Percentiles rank a stretch among this genome's conserved stretches.
Evolutionary conservation across 2,797 vertebrate genomes (phyloP).

Genomic region (Sternotherus odoratus): DNA sequence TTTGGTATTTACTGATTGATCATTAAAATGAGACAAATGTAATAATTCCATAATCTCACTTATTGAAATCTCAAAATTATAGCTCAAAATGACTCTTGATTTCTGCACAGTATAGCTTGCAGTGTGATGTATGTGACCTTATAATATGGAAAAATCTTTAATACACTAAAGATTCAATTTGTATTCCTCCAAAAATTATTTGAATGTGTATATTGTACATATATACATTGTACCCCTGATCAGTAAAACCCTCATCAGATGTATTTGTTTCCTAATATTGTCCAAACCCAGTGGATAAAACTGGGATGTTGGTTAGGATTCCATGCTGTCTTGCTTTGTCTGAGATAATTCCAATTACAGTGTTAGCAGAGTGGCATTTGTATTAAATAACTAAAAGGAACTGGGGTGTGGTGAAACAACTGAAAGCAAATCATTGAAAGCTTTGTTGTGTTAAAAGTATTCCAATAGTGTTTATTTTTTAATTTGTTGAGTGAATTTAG

Average conservation of each 20-base stretch:
- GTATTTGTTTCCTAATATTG: background rate
- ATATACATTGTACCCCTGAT: background rate
- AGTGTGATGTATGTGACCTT: background rate
- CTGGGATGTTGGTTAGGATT: background rate
- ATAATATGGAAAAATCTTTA: background rate
- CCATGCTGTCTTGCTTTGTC: background rate
- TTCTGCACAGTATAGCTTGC: background rate
- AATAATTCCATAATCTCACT: background rate
- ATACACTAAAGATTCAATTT: background rate
- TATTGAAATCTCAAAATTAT: background rate
- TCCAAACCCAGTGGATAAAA: background rate
- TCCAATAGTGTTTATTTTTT: background rate
- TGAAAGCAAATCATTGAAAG: background rate
- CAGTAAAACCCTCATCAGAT: background rate
- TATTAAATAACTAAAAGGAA: accelerated
- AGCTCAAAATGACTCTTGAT: background rate
- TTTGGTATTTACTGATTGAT: background rate
- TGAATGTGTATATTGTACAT: background rate
- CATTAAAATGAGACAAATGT: background rate
- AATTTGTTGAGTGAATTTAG: background rate
- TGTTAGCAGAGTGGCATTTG: background rate
- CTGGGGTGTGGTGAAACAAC: background rate
- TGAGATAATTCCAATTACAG: background rate
- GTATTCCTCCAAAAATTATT: background rate
- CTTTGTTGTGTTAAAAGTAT: background rate